phyloP scores from a whole-genome alignment of 1,140 invertebrate species.

The Eulimnadia texana region DNA sequence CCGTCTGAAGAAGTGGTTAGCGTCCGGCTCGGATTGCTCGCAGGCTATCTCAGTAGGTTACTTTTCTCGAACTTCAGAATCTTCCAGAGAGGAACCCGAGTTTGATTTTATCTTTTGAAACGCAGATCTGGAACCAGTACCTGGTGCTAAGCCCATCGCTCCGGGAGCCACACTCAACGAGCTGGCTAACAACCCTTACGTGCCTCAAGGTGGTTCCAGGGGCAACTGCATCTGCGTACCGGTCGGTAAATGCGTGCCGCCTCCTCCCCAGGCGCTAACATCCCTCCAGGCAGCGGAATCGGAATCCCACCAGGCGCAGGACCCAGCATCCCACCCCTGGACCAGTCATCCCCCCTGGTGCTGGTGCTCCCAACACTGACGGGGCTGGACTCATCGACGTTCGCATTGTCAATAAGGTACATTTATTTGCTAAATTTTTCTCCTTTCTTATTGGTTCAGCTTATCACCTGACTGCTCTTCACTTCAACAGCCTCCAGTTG shows the following conservation, averaged over 20 bases:
- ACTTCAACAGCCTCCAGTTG: not conserved
- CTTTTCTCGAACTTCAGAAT: not conserved
- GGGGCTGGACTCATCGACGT: slow-evolving; percentile 23
- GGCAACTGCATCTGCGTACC: slow-evolving; percentile 16
- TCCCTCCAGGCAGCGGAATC: not conserved
- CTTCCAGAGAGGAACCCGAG: not conserved
- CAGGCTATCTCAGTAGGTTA: slow-evolving; percentile 15
- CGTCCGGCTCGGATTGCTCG: slow-evolving; percentile 11
- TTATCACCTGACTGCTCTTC: not conserved
- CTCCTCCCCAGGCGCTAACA: not conserved
- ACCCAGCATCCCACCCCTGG: slow-evolving; percentile 9
- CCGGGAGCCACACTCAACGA: not conserved
- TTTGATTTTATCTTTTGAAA: not conserved
- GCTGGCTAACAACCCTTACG: slow-evolving; percentile 11
- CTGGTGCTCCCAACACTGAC: slow-evolving; percentile 12
- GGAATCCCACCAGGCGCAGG: not conserved
- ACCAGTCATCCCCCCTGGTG: slow-evolving; percentile 1
- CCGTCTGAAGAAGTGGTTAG: slow-evolving; percentile 3
- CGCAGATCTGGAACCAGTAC: slow-evolving; percentile 14
- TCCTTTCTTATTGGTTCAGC: slow-evolving; percentile 10
- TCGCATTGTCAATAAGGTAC: slow-evolving; percentile 24
- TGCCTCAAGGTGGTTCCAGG: slow-evolving; percentile 7
- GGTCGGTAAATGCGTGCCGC: slow-evolving; percentile 5
- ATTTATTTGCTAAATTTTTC: not conserved
- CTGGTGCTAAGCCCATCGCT: not conserved